Evolutionary conservation across 2,113 vertebrate species (phyloP), one percentile per base, ranked within the genome.

Genomic region (Neolamprologus brichardi): DNA sequence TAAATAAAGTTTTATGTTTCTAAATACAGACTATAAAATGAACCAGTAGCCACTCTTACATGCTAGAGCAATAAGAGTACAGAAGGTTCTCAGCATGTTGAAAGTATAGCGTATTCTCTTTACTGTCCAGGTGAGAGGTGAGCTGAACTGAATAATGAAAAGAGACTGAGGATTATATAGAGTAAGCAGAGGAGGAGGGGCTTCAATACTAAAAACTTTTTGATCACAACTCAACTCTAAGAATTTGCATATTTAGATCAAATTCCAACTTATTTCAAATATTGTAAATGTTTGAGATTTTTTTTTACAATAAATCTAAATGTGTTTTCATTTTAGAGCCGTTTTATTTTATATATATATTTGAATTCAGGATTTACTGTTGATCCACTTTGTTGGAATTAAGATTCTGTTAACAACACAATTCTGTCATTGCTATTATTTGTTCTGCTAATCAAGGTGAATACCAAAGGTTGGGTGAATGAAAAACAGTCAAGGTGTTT

Each of bases 81-180:
- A 93, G 82, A 95, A 80, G 2, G 41, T 91, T 80, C 39, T 75
- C 93, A 94, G 88, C 93, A 94, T 94, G 88, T 83, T 95, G 92
- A 80, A 91, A 93, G 81, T 82, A 88, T 87, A 87, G 79, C 56
- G 67, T 88, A 89, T 7, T 20, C 44, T 56, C 53, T 39, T 0
- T 30, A 70, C 75, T 77, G 28, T 5, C 23, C 77, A 82, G 54
- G 0, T 84, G 86, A 85, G 56, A 87, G 1, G 23, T 64, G 34
- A 30, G 82, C 49, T 52, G 81, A 46, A 86, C 56, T 85, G 84
- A 54, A 8, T 70, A 53, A 70, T 88, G 87, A 58, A 41, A 83
- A 93, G 56, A 87, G 11, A 83, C 79, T 84, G 79, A 44, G 49
- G 25, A 0, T 53, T 85, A 78, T 87, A 87, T 89, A 67, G 52